Conservation (phyloP, 1,140 invertebrate species). For the Bactericera cockerelli region DNA sequence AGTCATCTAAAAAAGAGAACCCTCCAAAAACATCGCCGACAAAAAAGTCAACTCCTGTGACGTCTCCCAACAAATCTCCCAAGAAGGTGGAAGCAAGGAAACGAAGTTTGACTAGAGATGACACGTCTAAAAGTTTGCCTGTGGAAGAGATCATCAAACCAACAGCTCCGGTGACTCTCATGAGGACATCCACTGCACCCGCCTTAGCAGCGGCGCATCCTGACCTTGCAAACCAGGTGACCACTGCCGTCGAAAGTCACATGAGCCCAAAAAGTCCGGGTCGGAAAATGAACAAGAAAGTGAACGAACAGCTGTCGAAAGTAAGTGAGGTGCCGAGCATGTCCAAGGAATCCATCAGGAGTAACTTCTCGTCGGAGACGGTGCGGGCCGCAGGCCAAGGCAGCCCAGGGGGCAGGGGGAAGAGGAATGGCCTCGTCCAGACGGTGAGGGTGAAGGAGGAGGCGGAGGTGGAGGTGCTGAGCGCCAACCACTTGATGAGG, state of each 20-base stretch:
- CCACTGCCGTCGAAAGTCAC: constrained; percentile 3
- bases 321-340: background rate
- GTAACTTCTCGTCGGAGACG: background rate
- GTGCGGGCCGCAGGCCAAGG: background rate
- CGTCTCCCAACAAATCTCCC: background rate
- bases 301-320: background rate
- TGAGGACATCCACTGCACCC: background rate
- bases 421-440: background rate
- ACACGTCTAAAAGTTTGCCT: constrained; percentile 3
- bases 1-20: background rate
- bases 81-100: background rate
- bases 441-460: constrained; percentile 2
- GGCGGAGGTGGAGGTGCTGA: background rate
- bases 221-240: background rate
- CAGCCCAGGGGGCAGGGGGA: background rate
- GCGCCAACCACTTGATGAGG: constrained; percentile 2
- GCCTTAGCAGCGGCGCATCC: background rate
- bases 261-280: background rate
- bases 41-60: background rate
- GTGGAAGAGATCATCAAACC: constrained; percentile 3
- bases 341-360: background rate
- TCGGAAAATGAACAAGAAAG: background rate
- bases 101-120: constrained; percentile 5
- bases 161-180: background rate
- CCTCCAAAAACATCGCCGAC: background rate